Percentiles rank a stretch among this genome's conserved stretches.
These are phyloP conservation scores for Enteromius anoplus DNA, from an alignment of 2,797 vertebrate genomes.

Conservation along the genomic window DNA sequence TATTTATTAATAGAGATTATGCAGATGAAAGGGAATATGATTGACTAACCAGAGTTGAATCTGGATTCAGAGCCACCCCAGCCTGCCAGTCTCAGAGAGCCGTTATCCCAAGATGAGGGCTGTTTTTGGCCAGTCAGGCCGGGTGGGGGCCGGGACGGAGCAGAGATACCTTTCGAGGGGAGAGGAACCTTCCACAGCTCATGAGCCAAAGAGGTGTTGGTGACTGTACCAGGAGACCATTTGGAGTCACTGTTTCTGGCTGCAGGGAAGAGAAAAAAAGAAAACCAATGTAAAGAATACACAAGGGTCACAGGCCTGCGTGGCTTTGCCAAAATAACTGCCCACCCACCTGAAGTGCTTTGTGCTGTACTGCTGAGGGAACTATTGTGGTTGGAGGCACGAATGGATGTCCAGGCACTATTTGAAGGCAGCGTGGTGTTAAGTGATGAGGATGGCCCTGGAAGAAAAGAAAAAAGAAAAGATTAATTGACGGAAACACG, in stretches of 20 bases:
- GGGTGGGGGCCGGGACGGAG: slow-evolving; percentile 95
- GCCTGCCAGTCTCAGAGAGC: slow-evolving; percentile 85
- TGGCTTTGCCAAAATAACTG: not conserved
- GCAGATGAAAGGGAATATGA: not conserved
- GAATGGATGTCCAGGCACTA: slow-evolving; percentile 99
- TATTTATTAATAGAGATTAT: not conserved
- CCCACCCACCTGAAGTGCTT: slow-evolving; percentile 95
- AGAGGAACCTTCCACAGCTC: slow-evolving; percentile 99
- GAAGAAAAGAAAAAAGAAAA: not conserved
- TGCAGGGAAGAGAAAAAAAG: slow-evolving; percentile 62
- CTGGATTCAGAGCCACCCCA: slow-evolving; percentile 92
- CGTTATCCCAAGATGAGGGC: slow-evolving; percentile 89
- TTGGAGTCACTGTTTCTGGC: slow-evolving; percentile 99
- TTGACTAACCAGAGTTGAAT: slow-evolving; percentile 90
- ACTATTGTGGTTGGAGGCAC: slow-evolving; percentile 99
- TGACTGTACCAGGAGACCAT: slow-evolving; percentile 94
- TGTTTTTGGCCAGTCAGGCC: slow-evolving; percentile 96
- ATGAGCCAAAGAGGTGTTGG: slow-evolving; percentile 97
- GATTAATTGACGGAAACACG: not conserved
- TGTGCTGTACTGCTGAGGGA: slow-evolving; percentile 99
- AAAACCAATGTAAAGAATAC: slow-evolving; percentile 1
- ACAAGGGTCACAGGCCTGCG: not conserved
- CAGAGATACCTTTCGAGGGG: slow-evolving; percentile 92
- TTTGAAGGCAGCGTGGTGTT: slow-evolving; percentile 99
- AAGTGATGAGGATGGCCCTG: slow-evolving; percentile 99